These are phyloP conservation scores for Drosophila paracracens DNA, from an alignment of 2,888 invertebrate genomes.

Conservation along the genomic window DNA sequence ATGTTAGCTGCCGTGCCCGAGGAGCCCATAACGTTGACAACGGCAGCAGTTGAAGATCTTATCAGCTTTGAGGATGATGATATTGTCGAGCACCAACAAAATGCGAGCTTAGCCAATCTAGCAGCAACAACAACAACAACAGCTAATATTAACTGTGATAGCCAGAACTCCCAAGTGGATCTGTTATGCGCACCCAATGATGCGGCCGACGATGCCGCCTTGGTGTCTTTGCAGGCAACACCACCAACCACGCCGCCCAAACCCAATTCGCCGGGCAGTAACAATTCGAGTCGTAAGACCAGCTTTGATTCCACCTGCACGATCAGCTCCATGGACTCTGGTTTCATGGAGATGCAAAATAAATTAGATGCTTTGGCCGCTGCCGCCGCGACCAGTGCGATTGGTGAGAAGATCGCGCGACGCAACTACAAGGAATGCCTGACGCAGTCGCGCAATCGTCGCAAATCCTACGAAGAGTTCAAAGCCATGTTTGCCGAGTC, in stretches of 20 bases:
- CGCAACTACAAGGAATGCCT: conserved; percentile 84
- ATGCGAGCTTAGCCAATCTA: conserved; percentile 39
- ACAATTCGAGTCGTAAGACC: conserved; percentile 84
- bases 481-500: conserved; percentile 83
- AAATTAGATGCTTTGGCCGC: conserved; percentile 79
- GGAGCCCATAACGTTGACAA: conserved; percentile 33
- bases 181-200: conserved; percentile 75
- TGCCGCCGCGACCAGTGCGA: conserved; percentile 31
- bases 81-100: conserved; percentile 13
- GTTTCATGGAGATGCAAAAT: conserved; percentile 85
- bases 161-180: conserved; percentile 56
- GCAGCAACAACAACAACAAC: conserved; percentile 1
- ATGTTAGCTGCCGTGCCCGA: conserved; percentile 59
- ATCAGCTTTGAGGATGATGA: conserved; percentile 83
- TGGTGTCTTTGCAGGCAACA: conserved; percentile 51
- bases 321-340: conserved; percentile 85
- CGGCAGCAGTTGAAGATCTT: conserved; percentile 75
- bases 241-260: conserved; percentile 73
- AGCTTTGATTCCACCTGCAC: conserved; percentile 85
- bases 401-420: conserved; percentile 81
- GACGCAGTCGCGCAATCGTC: conserved; percentile 84
- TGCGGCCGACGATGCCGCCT: conserved; percentile 43
- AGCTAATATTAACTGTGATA: conserved; percentile 49
- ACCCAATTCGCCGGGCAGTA: conserved; percentile 74
- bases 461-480: conserved; percentile 85